Evolutionary conservation across 2,888 invertebrate species (phyloP), one percentile per base, ranked within the genome.

Genomic region (Ephialtes manifestator): DNA sequence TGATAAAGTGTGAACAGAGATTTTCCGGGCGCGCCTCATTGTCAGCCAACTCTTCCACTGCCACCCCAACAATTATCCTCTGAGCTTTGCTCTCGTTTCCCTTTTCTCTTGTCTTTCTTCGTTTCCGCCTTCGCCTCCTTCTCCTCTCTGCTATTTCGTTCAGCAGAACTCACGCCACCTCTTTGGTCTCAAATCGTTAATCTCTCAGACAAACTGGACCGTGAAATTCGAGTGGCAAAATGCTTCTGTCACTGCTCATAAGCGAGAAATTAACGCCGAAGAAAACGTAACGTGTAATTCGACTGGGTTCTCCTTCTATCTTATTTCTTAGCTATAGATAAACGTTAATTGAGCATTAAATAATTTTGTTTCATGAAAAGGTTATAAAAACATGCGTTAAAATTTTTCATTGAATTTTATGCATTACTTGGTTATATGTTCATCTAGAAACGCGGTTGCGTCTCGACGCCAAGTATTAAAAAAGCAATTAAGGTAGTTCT

Each of bases 11-110:
- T 20, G 35, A 31, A 53, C 15, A n/a, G 65, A 76, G 51, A 76
- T 76, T 76, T 39, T 76, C 65, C 24, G 20, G 35, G 18, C 65
- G 75, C 63, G 63, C 46, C 31, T 63, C 63, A 24, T 13, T 39
- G 39, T 39, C 39, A 39, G 10, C 24, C 28, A 46, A 74, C 58
- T 53, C 18, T 53, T 71, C 24, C 24, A 24, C 24, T 35, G 39
- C 74, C 58, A 60, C 74, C 74, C 28, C 74, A 39, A 60, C 58
- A 53, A 76, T 76, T 76, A 76, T 63, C 48, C 65, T 65, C 75
- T 76, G 43, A 43, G 60, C 46, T 65, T 51, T 51, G 48, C 20
- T 35, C 35, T 8, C 35, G 51, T 51, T 65, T 46, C 2, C n/a
- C 18, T 75, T 35, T 24, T 65, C 18, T 74, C 48, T 72, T 18